Base-by-base conservation (phyloP, 2,888 invertebrate species). In the Myathropa florea region DNA sequence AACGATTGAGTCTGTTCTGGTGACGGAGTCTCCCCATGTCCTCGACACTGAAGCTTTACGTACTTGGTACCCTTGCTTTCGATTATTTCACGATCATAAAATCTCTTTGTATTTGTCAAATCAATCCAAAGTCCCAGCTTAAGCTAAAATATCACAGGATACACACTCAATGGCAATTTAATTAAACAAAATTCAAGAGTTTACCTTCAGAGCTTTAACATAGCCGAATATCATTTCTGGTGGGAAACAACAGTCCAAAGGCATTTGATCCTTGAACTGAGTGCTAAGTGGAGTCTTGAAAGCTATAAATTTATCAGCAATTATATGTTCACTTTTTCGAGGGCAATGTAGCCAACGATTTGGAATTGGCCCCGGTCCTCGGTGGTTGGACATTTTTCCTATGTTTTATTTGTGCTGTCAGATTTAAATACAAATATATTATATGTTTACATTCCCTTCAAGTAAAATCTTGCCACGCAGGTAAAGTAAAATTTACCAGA, bases 91-190 rank as follows among this genome's bases (percentile, higher is more conserved):
- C 96, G 96, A 90, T 97, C 94, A 92, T 99, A 99, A 93, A 98
- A 99, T 79, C 99, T 94, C 85, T 94, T 95, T 0, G 99, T 99
- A 91, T 99, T 98, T 0, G 99, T 99, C 88, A 99, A 94, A 93
- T 99, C 99, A 86, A 99, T 96, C 97, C 99, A 98, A 26, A 99
- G 92, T 0, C 99, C 99, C 80, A 99, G 93, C 91, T 97, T 97
- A 21, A 96, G 93, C 97, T 97, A 91, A 18, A 75, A 26, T 14
- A 67, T 18, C 36, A 68, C 70, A 79, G 7, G 39, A 14, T 63
- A 18, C 23, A 21, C 4, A 24, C 26, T 21, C 36, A 7, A 26
- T 21, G 9, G 0, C 4, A 6, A 57, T 9, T 18, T 12, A 1
- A 14, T 18, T 21, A 3, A 33, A 53, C 23, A 24, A 57, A 23